phyloP scores from a whole-genome alignment of 2,888 invertebrate genomes.

The Thera britannica region DNA sequence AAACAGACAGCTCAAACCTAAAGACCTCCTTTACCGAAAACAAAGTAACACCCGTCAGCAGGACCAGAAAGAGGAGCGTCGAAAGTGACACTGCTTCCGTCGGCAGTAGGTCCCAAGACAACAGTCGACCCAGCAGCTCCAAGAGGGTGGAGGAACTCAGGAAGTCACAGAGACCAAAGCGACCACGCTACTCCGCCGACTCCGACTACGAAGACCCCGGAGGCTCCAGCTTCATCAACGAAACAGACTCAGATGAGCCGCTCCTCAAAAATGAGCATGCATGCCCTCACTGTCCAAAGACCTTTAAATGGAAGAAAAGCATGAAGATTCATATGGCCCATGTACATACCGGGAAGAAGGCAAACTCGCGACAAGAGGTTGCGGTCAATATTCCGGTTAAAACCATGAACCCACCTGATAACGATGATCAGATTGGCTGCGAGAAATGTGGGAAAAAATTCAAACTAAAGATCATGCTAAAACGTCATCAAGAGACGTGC shows the following conservation, averaged over 20 bases:
- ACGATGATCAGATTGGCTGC: conserved; percentile 67
- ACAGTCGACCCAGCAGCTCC: conserved; percentile 56
- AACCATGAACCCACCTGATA: conserved; percentile 50
- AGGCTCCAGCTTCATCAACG: conserved; percentile 61
- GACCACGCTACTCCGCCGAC: conserved; percentile 57
- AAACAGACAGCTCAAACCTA: conserved; percentile 69
- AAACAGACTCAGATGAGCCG: conserved; percentile 75
- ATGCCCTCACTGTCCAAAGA: conserved; percentile 64
- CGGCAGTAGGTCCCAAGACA: conserved; percentile 64
- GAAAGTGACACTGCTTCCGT: conserved; percentile 69
- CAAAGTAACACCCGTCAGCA: conserved; percentile 55
- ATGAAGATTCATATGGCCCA: conserved; percentile 55
- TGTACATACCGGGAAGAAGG: conserved; percentile 52
- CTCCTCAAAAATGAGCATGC: conserved; percentile 53
- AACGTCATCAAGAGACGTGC: conserved; percentile 69
- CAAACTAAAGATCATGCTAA: conserved; percentile 80
- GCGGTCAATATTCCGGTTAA: conserved; percentile 52
- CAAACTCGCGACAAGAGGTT: conserved; percentile 27
- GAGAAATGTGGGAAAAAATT: conserved; percentile 72
- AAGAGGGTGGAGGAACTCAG: conserved; percentile 70
- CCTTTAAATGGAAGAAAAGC: conserved; percentile 55
- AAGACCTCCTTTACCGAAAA: conserved; percentile 62
- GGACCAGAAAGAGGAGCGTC: conserved; percentile 67
- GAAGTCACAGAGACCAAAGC: conserved; percentile 55
- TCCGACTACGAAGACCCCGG: conserved; percentile 74